Base-by-base conservation (phyloP, 2,113 vertebrate species). In the Petrocephalus zakoni region DNA sequence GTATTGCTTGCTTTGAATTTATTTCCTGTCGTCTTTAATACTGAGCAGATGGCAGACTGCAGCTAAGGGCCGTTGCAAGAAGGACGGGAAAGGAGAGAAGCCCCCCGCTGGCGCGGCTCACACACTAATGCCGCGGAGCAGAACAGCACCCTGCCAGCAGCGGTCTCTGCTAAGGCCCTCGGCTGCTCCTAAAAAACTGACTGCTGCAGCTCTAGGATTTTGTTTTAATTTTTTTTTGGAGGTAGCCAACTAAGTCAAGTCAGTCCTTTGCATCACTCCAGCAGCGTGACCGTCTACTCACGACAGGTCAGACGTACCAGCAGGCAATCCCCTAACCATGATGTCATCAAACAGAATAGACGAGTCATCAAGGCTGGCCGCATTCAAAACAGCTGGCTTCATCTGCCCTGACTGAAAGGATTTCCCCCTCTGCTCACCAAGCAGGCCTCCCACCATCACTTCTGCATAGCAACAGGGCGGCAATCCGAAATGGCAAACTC, bases 21-120 rank as follows among this genome's bases (percentile, higher is more conserved):
- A 93, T 97, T 96, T 96, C 92, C 93, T 96, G 95, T 96, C 96
- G 95, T 93, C 96, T 96, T 97, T 97, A 98, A 98, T 93, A 93
- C 95, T 97, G 97, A 96, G 95, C 94, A 95, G 95, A 95, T 90
- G 95, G 96, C 95, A 96, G 96, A 95, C 95, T 96, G 96, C 94
- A 95, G 95, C 95, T 95, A 94, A 85, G 87, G 78, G 93, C 93
- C 95, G 94, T 95, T 95, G 95, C 95, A 88, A 90, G 89, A 89
- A 87, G 58, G 25, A 72, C 22, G 34, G 34, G 64, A 87, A 51
- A 11, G 11, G n/a, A 46, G 51, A 89, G 82, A 90, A 89, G 90
- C 42, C 84, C 87, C 87, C 85, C 96, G 96, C 94, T 96, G 95
- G 95, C 95, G 96, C 94, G 96, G 96, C 53, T 56, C 51, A 72